phyloP scores from a whole-genome alignment of 2,113 vertebrate species.

The Fulica atra region DNA sequence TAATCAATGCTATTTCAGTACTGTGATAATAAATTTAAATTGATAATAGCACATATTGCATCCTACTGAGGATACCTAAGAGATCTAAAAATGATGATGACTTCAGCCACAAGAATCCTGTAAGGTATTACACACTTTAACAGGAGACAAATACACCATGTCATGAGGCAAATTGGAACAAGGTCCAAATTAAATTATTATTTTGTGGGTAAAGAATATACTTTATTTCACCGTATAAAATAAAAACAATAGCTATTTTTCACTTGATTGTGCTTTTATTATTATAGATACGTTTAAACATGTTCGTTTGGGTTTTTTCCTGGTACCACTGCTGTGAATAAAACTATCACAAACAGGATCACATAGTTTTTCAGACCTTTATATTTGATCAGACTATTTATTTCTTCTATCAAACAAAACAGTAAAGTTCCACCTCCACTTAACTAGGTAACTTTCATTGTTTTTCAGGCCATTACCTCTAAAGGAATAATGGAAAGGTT shows the following conservation, averaged over 20 bases:
- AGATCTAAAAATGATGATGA: not conserved
- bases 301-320: not conserved
- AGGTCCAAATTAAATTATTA: not conserved
- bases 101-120: fast-evolving
- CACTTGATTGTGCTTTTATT: not conserved
- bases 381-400: not conserved
- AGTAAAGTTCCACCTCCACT: not conserved
- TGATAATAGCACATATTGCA: not conserved
- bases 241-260: not conserved
- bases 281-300: not conserved
- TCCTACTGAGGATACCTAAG: not conserved
- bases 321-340: not conserved
- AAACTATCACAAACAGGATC: not conserved
- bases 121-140: not conserved
- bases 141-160: not conserved
- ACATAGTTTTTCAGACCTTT: not conserved
- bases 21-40: not conserved
- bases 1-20: not conserved
- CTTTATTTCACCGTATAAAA: not conserved
- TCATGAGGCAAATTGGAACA: not conserved
- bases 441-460: not conserved
- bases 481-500: not conserved
- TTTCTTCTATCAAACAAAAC: not conserved
- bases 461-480: not conserved
- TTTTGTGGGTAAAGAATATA: not conserved